Evolutionary conservation across 2,888 invertebrate species (phyloP).

Genomic region (Ochlodes sylvanus): DNA sequence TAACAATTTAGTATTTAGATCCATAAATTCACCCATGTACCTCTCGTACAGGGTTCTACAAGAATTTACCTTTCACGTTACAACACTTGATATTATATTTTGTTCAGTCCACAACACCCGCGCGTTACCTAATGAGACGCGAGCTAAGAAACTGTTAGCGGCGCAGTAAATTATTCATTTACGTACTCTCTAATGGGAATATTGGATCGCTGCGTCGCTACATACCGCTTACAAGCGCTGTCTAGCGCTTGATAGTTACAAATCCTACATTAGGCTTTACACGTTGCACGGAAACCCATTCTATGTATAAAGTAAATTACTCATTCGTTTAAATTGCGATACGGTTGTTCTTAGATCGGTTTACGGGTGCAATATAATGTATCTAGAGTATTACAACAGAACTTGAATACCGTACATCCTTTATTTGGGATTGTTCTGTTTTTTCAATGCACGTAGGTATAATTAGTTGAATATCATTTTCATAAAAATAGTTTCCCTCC

Average conservation of each 20-base stretch:
- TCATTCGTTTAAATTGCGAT: slow-evolving; percentile 46
- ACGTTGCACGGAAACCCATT: slow-evolving; percentile 35
- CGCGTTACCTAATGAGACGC: slow-evolving; percentile 38
- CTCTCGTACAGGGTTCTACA: slow-evolving; percentile 15
- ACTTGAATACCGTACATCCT: no score
- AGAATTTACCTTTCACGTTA: slow-evolving; percentile 36
- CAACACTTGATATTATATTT: slow-evolving; percentile 44
- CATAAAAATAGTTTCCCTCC: no score
- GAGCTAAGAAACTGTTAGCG: slow-evolving; percentile 31
- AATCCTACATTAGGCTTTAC: slow-evolving; percentile 38
- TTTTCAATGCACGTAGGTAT: no score
- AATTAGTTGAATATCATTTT: no score
- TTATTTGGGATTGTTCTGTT: no score
- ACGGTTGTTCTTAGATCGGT: slow-evolving; percentile 24
- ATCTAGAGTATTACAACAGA: not conserved
- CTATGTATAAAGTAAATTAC: slow-evolving; percentile 45
- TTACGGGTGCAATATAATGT: slow-evolving; percentile 20
- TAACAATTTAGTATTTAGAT: no score
- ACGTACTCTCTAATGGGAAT: slow-evolving; percentile 62
- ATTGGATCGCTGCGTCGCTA: slow-evolving; percentile 52
- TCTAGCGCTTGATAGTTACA: slow-evolving; percentile 40
- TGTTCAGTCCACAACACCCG: slow-evolving; percentile 41
- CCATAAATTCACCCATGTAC: no score
- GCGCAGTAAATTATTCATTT: slow-evolving; percentile 45
- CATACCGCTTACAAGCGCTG: slow-evolving; percentile 38